These are phyloP conservation scores for Sminthopsis crassicaudata DNA, from an alignment of 2,113 vertebrate genomes.

Conservation along the genomic window DNA sequence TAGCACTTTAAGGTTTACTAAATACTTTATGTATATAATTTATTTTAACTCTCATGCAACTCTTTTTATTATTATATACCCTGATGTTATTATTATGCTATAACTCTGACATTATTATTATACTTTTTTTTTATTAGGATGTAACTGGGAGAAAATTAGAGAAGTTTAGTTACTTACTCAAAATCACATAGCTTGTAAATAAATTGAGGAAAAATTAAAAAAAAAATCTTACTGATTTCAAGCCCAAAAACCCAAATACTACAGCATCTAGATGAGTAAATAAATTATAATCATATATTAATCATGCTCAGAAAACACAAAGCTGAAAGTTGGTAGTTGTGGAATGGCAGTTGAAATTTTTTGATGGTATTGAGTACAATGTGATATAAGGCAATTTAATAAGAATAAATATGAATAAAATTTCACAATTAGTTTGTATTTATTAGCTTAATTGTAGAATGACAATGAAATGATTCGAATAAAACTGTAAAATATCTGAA, in stretches of 20 bases:
- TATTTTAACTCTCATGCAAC: not conserved
- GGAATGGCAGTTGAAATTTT: not conserved
- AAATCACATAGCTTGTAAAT: not conserved
- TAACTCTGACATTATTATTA: not conserved
- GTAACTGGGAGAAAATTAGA: not conserved
- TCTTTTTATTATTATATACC: no score
- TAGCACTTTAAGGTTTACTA: not conserved
- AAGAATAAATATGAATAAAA: no score
- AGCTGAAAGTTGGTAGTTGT: not conserved
- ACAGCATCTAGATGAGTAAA: not conserved
- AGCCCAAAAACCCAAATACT: not conserved
- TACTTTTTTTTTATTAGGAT: not conserved
- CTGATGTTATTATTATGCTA: no score
- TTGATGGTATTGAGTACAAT: not conserved
- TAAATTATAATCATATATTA: not conserved
- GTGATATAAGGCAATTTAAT: no score
- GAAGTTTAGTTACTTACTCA: not conserved
- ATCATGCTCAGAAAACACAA: not conserved
- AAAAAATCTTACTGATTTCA: not conserved
- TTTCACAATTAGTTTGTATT: not conserved
- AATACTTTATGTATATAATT: not conserved
- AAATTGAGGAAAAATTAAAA: not conserved
- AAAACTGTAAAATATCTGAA: not conserved
- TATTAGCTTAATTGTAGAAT: not conserved
- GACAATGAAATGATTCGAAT: not conserved